phyloP scores from a whole-genome alignment of 2,888 invertebrate genomes.

The Drosophila lutescens region DNA sequence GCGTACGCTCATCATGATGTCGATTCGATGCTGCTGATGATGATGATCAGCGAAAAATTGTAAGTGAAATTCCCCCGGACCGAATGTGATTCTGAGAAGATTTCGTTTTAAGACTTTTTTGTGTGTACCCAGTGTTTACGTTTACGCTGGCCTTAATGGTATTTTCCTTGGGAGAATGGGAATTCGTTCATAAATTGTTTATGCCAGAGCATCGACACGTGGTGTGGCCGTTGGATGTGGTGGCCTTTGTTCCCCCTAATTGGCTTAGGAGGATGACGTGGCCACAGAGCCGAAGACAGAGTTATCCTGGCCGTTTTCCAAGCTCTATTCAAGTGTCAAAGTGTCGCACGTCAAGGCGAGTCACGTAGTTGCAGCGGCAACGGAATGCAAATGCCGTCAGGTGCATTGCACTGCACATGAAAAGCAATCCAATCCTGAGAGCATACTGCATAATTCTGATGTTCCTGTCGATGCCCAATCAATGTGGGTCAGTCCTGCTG shows the following conservation, averaged over 20 bases:
- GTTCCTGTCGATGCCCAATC: slow-evolving; percentile 43
- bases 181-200: slow-evolving; percentile 31
- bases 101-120: slow-evolving; percentile 10
- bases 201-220: slow-evolving; percentile 24
- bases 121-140: slow-evolving; percentile 18
- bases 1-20: slow-evolving; percentile 8
- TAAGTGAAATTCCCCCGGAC: slow-evolving; percentile 26
- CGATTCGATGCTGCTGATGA: not conserved
- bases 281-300: slow-evolving; percentile 17
- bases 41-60: slow-evolving; percentile 31
- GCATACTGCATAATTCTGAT: slow-evolving; percentile 49
- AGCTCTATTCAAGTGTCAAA: slow-evolving; percentile 68
- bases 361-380: slow-evolving; percentile 40
- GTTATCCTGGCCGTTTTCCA: slow-evolving; percentile 24
- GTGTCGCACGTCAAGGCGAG: slow-evolving; percentile 51
- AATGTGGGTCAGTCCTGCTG: slow-evolving; percentile 26
- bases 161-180: slow-evolving; percentile 1
- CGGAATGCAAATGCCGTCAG: slow-evolving; percentile 54
- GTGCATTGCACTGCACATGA: slow-evolving; percentile 13
- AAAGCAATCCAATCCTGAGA: slow-evolving; percentile 8
- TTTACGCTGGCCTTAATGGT: slow-evolving; percentile 4
- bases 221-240: slow-evolving; percentile 37
- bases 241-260: slow-evolving; percentile 54
- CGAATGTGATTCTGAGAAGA: slow-evolving; percentile 14
- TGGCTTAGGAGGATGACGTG: slow-evolving; percentile 52